Base-by-base conservation (phyloP, 1,140 invertebrate genomes). In the Pachyrhynchus sulphureomaculatus region DNA sequence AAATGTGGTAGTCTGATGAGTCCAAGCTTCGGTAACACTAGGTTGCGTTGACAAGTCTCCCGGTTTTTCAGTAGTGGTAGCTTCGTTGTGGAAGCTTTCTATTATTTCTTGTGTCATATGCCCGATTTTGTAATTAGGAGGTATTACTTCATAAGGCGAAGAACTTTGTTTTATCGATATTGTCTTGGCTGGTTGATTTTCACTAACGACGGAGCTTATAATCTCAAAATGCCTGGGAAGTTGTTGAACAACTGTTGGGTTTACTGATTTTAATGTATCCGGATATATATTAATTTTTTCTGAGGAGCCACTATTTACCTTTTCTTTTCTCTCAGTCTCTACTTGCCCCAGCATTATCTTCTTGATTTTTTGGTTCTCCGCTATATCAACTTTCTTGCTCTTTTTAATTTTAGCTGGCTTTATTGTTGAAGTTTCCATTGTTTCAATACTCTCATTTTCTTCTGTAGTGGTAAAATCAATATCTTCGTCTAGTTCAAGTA, bases 281-380 rank as follows among this genome's bases (percentile, higher is more conserved):
- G 13, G 41, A 10, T 8, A 0, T 21, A 6, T 39, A n/a, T n/a
- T 39, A 1, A 18, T 8, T 39, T 29, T 29, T 9, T 29, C 5
- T 6, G 12, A 9, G 26, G 26, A 9, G 12, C 1, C 2, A 29
- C 1, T 29, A 29, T 6, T 10, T 9, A 29, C 26, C 12, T 29
- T 29, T 10, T 29, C 26, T 39, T 26, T 39, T 39, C 37, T 48
- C 13, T 24, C 44, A 9, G 57, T 58, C 48, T 58, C 12, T 2
- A 58, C 44, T 23, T 58, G 45, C 4, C 57, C 48, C n/a, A 59
- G 17, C 12, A 59, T 21, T 9, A 51, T 26, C 41, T 59, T 59
- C 15, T 52, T 59, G 0, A 52, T 10, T 24, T 53, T 53, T n/a
- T 10, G 23, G 6, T 44, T 44, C 1, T 15, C n/a, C 6, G 12